phyloP scores from a whole-genome alignment of 2,888 invertebrate genomes.

The Onchidella celtica region DNA sequence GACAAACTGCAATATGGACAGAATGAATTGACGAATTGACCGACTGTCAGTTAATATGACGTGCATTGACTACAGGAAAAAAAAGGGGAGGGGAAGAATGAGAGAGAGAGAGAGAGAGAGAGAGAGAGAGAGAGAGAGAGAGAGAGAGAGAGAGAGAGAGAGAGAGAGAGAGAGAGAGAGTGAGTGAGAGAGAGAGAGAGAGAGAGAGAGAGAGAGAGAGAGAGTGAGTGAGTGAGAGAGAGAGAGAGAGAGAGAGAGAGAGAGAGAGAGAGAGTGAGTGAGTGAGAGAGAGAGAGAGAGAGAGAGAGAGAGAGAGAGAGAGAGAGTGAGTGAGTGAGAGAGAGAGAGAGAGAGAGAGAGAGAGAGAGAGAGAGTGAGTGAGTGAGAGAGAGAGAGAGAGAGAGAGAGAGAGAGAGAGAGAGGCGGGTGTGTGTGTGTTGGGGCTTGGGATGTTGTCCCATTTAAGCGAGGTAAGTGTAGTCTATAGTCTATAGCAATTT shows the following conservation, averaged over 20 bases:
- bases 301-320: neutral
- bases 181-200: neutral
- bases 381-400: neutral
- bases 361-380: neutral
- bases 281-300: neutral
- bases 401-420: neutral
- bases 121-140: too few relatives aligned
- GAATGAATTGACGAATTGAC: too few relatives aligned
- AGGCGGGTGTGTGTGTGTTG: too few relatives aligned
- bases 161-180: too few relatives aligned
- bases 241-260: conserved; percentile 1
- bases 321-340: neutral
- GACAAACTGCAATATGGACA: too few relatives aligned
- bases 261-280: neutral
- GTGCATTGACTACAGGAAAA: too few relatives aligned
- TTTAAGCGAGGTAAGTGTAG: too few relatives aligned
- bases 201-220: conserved; percentile 1
- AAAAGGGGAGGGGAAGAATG: neutral
- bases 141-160: neutral
- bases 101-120: too few relatives aligned
- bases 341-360: neutral
- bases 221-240: neutral
- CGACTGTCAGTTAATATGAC: too few relatives aligned
- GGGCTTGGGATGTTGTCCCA: too few relatives aligned
- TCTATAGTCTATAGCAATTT: too few relatives aligned